Evolutionary conservation across 2,797 vertebrate species (phyloP), one percentile per base, ranked within the genome.

Genomic region (Neoniphon sammara): DNA sequence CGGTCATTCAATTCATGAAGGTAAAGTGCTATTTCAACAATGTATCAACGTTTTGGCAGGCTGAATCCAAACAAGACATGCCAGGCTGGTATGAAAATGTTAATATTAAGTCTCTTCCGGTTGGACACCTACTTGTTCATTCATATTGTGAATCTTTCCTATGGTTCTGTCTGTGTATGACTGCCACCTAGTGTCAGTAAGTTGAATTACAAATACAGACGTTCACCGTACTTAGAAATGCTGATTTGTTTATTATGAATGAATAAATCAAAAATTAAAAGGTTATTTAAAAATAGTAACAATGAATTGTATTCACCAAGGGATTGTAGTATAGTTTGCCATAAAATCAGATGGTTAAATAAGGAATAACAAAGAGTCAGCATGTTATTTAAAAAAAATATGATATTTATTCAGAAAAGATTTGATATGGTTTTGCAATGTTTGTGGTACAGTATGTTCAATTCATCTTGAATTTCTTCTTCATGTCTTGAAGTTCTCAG

Each of bases 61-160:
- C 0, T 3, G 25, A 4, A 8, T 2, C 7, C 17, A 21, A 21
- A 7, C 2, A 55, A 34, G 5, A 36, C 2, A 1, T 3, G 0
- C 3, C 30, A 56, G 49, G 7, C 30, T 2, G 49, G 14, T 6
- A 5, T 42, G 3, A 44, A 64, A 34, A 50, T 17, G 17, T 15
- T 11, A 10, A 53, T 3, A 10, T 2, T 10, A 7, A 57, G 21
- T 14, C 47, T 8, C 60, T 86, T 91, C 85, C 80, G 84, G 18
- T 55, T 0, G 36, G 49, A 78, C 62, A 66, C 52, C 55, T 7
- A 25, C 36, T 69, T 0, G 70, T 18, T 69, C 84, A 62, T 68
- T 77, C 65, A 61, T 47, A 4, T 0, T 65, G 90, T 80, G 89
- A 81, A 91, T 91, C 88, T 81, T 91, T 91, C 88, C 88, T 84